phyloP scores from a whole-genome alignment of 2,888 invertebrate species.

The Selenia dentaria region DNA sequence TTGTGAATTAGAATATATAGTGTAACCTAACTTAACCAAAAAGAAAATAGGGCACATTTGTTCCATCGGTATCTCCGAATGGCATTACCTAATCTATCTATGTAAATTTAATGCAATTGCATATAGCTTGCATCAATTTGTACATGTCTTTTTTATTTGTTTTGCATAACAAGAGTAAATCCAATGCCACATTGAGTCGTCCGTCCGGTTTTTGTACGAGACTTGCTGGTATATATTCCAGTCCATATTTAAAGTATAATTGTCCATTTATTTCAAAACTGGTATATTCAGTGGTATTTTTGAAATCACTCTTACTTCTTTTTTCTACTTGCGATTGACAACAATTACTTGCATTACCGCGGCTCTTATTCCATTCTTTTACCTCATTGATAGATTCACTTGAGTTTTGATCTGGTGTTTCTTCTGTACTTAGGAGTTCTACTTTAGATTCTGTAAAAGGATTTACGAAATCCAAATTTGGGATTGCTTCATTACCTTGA shows the following conservation, averaged over 20 bases:
- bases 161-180: constrained; percentile 44
- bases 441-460: background rate
- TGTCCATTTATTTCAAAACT: constrained; percentile 28
- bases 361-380: background rate
- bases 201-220: constrained; percentile 46
- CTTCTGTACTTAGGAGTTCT: too few relatives aligned
- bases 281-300: background rate
- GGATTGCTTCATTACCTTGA: constrained; percentile 42
- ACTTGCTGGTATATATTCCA: constrained; percentile 42
- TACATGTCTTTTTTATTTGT: constrained; percentile 17
- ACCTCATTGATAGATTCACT: background rate
- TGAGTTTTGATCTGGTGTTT: background rate
- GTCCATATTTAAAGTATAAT: constrained; percentile 40
- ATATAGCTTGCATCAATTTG: constrained; percentile 36
- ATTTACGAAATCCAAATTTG: constrained; percentile 41
- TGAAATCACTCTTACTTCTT: constrained; percentile 5
- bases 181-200: constrained; percentile 41
- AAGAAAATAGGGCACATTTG: too few relatives aligned
- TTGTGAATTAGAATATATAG: too few relatives aligned
- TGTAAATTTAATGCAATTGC: constrained; percentile 37
- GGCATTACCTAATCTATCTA: too few relatives aligned
- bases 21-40: too few relatives aligned
- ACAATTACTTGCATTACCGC: background rate
- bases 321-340: background rate
- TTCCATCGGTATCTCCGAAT: too few relatives aligned